Conservation (phyloP, 2,888 invertebrate species). For the Falcaria lacertinaria region DNA sequence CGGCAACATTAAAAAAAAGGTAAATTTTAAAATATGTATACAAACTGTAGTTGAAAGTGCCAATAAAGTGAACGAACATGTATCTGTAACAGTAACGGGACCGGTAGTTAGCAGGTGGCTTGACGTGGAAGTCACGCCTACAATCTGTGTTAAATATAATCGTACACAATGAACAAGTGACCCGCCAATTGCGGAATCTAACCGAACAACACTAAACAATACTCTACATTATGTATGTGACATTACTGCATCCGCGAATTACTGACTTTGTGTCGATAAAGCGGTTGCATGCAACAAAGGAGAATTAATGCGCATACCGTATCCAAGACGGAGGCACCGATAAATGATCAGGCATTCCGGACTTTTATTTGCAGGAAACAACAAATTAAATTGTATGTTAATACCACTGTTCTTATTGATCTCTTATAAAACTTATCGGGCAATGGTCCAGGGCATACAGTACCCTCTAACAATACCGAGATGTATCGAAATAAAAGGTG, state of each 20-base stretch:
- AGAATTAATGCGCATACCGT: too few relatives aligned
- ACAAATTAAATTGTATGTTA: constrained; percentile 3
- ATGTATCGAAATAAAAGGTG: background rate
- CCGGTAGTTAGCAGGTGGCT: constrained; percentile 31
- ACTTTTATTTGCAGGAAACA: too few relatives aligned
- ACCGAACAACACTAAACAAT: background rate
- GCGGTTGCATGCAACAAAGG: background rate
- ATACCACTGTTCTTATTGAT: too few relatives aligned
- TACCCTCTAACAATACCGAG: too few relatives aligned
- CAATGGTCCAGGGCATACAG: constrained; percentile 4
- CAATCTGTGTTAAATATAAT: constrained; percentile 36
- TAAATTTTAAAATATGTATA: background rate
- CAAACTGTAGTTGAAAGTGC: background rate
- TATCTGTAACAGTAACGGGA: constrained; percentile 36
- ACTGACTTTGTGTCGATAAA: background rate
- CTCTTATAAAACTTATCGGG: too few relatives aligned
- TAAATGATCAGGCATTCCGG: too few relatives aligned
- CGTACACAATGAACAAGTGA: constrained; percentile 33
- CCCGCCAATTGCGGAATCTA: constrained; percentile 27
- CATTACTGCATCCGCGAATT: background rate
- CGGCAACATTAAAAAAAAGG: background rate
- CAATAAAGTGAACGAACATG: constrained; percentile 8
- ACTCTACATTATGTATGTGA: background rate
- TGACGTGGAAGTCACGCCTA: constrained; percentile 37
- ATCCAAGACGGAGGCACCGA: too few relatives aligned